These are phyloP conservation scores for Steinernema carpocapsae DNA, from an alignment of 2,888 invertebrate species.

Conservation along the genomic window DNA sequence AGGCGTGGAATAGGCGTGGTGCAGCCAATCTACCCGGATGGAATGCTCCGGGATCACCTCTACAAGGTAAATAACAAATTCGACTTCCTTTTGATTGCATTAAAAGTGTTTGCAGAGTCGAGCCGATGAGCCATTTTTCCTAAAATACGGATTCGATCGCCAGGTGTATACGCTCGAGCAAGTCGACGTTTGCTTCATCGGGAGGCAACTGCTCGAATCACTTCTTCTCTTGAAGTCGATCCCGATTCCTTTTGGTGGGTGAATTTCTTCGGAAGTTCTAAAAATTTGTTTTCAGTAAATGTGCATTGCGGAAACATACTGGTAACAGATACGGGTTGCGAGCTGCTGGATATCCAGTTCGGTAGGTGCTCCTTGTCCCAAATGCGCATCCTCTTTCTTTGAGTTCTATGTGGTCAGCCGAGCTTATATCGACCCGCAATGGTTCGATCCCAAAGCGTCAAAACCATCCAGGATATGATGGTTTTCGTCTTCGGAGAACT, in stretches of 20 bases:
- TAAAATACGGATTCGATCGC: conserved; percentile 5
- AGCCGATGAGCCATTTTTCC: conserved; percentile 16
- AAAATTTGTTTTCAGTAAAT: conserved; percentile 37
- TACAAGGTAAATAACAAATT: conserved; percentile 5
- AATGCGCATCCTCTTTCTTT: not conserved
- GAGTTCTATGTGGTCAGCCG: conserved; percentile 39
- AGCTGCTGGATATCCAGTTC: conserved; percentile 44
- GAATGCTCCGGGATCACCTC: conserved; percentile 20
- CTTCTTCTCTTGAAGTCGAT: conserved; percentile 38
- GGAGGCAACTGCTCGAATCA: conserved; percentile 45
- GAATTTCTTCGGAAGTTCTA: conserved; percentile 7
- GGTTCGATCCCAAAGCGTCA: conserved; percentile 33
- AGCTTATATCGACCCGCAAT: conserved; percentile 41
- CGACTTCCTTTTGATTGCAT: not conserved
- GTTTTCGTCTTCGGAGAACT: conserved; percentile 43
- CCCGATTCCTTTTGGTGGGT: conserved; percentile 39
- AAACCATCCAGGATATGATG: conserved; percentile 47
- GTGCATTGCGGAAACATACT: conserved; percentile 48
- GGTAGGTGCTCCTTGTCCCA: not conserved
- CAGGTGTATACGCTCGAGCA: conserved; percentile 20
- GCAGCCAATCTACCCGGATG: conserved; percentile 5
- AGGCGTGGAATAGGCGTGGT: conserved; percentile 25
- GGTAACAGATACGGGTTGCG: conserved; percentile 39
- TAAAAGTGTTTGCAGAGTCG: not conserved
- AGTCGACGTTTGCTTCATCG: conserved; percentile 38